phyloP scores from a whole-genome alignment of 2,113 vertebrate genomes.

The Trematocara macrostoma region DNA sequence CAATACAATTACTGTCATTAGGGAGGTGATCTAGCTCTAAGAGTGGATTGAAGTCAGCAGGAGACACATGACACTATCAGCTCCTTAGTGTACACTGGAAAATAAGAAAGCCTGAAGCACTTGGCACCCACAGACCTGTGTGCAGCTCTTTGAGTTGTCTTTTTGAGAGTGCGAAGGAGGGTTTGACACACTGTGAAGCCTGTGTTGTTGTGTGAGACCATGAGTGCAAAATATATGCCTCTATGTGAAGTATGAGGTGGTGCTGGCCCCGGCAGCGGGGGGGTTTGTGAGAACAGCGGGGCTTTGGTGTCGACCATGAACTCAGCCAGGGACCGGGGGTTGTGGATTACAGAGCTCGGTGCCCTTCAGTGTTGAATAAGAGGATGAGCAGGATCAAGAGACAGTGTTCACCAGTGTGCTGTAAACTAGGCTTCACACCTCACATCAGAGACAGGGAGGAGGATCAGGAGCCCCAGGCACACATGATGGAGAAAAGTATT shows the following conservation, averaged over 20 bases:
- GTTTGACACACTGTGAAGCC: neutral
- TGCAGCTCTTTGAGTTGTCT: neutral
- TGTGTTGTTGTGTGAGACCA: neutral
- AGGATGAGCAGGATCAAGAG: slow-evolving; percentile 53
- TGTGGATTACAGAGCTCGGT: slow-evolving; percentile 43
- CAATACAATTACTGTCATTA: slow-evolving; percentile 59
- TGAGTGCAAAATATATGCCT: neutral
- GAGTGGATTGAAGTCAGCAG: slow-evolving; percentile 12
- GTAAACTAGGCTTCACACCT: slow-evolving; percentile 16
- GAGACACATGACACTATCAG: slow-evolving; percentile 6
- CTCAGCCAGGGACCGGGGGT: slow-evolving; percentile 21
- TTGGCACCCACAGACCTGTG: neutral
- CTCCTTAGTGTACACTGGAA: neutral
- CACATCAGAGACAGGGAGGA: slow-evolving; percentile 17
- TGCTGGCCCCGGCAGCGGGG: neutral
- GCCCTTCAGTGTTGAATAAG: slow-evolving; percentile 46
- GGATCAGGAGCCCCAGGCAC: slow-evolving; percentile 7
- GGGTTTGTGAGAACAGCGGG: slow-evolving; percentile 15
- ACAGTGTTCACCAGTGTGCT: slow-evolving; percentile 9
- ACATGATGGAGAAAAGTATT: slow-evolving; percentile 14
- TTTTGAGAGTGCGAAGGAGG: neutral
- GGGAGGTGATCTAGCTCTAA: slow-evolving; percentile 14
- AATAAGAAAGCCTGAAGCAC: neutral
- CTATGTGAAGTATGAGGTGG: neutral
- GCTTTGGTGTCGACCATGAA: slow-evolving; percentile 37